Evolutionary conservation across 1,140 invertebrate species (phyloP), one percentile per base, ranked within the genome.

Genomic region (Portunus trituberculatus): DNA sequence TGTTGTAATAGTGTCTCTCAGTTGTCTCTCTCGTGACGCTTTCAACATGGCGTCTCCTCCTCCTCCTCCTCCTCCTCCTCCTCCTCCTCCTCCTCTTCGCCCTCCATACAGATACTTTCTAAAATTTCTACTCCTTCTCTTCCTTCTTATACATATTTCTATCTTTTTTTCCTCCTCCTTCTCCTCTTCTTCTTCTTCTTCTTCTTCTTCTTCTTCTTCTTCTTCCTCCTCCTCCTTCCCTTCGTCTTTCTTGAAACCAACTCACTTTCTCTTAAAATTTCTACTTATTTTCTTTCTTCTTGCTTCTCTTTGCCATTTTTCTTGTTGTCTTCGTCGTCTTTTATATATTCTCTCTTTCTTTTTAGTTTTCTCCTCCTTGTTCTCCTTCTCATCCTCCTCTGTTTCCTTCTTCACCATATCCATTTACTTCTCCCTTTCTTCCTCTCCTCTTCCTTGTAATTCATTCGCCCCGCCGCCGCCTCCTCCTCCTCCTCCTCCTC

Each of bases 21-120:
- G n/a, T 2, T 76, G 67, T 76, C 25, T 25, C 10, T 25, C 20
- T 20, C 20, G 67, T 76, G 67, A 76, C 25, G n/a, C 67, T 25
- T 89, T 29, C 87, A 89, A 89, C 32, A 28, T n/a, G 6, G 87
- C n/a, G 28, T 89, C 39, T 90, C 88, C 39, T 25, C 32, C 88
- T 14, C 39, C 88, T 25, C 39, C 39, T 46, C 39, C 87, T 89
- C 29, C 88, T 90, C 88, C 28, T 25, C 88, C 88, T 14, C 39
- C 88, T 46, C 88, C 88, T 46, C 39, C 39, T 48, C 8, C 88
- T 25, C n/a, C 31, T 39, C 28, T 29, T 39, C 31, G 2, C 32
- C 31, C 52, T 59, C 52, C 86, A 59, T 10, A 20, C 0, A 20
- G 3, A 59, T 10, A 16, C 20, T 20, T 20, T 59, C 20, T 59